phyloP scores from a whole-genome alignment of 2,113 vertebrate species.

The Odocoileus hemionus region DNA sequence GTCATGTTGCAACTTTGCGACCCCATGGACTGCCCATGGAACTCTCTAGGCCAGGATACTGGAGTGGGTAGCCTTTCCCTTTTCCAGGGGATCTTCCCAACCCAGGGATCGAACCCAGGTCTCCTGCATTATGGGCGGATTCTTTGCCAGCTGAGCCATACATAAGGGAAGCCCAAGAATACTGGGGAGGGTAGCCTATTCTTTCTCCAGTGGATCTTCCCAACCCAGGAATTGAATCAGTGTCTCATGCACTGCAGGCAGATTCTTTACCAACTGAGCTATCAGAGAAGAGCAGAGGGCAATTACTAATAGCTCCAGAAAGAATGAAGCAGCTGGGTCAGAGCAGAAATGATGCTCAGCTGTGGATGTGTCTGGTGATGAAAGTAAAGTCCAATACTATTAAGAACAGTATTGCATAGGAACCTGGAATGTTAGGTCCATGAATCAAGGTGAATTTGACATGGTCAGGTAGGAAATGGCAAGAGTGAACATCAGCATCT shows the following conservation, averaged over 20 bases:
- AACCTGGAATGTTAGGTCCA: neutral
- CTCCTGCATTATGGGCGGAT: fast-evolving
- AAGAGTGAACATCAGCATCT: neutral
- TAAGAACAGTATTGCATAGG: neutral
- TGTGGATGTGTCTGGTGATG: neutral
- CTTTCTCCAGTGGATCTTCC: neutral
- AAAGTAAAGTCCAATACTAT: neutral
- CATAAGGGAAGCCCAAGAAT: neutral
- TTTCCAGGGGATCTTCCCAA: neutral
- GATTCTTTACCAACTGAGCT: neutral
- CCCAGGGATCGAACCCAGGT: neutral
- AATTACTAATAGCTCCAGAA: neutral
- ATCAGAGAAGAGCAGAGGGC: neutral
- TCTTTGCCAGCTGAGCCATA: neutral
- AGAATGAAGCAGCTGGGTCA: neutral
- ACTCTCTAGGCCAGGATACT: neutral
- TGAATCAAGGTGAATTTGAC: neutral
- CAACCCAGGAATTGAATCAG: neutral
- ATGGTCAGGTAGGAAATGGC: neutral
- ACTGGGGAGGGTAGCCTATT: neutral
- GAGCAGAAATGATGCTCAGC: neutral
- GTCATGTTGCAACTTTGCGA: no score
- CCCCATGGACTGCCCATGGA: neutral
- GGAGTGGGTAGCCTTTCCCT: neutral
- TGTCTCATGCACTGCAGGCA: neutral